phyloP scores from a whole-genome alignment of 1,140 invertebrate species.

The Caenorhabditis tropicalis region DNA sequence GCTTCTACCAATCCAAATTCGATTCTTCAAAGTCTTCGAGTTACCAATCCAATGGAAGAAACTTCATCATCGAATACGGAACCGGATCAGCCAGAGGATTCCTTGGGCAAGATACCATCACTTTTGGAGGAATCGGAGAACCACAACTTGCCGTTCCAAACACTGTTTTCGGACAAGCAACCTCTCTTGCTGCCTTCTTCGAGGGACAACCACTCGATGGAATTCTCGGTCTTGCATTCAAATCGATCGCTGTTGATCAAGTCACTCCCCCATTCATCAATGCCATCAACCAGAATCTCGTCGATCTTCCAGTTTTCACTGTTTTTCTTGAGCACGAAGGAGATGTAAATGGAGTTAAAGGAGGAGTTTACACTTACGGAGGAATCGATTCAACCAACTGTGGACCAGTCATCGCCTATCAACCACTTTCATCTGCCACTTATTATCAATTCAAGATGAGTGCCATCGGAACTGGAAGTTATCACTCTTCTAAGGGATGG shows the following conservation, averaged over 20 bases:
- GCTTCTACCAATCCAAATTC: conserved; percentile 56
- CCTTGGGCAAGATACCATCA: conserved; percentile 54
- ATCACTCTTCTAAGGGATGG: conserved; percentile 51
- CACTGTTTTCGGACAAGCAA: conserved; percentile 59
- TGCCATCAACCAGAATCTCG: conserved; percentile 54
- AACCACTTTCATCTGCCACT: conserved; percentile 58
- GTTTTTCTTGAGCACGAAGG: conserved; percentile 58
- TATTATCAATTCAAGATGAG: conserved; percentile 60
- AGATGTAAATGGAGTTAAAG: conserved; percentile 50
- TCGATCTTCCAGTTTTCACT: conserved; percentile 58
- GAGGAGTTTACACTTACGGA: conserved; percentile 59
- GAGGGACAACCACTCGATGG: conserved; percentile 55
- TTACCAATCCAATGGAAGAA: conserved; percentile 55
- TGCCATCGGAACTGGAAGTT: conserved; percentile 48
- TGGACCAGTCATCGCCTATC: conserved; percentile 57
- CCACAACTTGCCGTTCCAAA: conserved; percentile 56
- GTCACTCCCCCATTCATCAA: conserved; percentile 55
- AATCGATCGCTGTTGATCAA: conserved; percentile 56
- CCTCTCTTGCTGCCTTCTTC: conserved; percentile 58
- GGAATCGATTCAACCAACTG: conserved; percentile 57
- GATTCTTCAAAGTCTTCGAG: conserved; percentile 56
- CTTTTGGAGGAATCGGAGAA: conserved; percentile 51
- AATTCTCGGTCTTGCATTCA: conserved; percentile 57
- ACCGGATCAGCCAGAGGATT: conserved; percentile 62
- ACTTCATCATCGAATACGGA: conserved; percentile 59